A percentile compares a stretch with the other conserved stretches of the same genome.
Evolutionary conservation across 1,140 invertebrate species (phyloP).

Genomic region (Melitaea cinxia): DNA sequence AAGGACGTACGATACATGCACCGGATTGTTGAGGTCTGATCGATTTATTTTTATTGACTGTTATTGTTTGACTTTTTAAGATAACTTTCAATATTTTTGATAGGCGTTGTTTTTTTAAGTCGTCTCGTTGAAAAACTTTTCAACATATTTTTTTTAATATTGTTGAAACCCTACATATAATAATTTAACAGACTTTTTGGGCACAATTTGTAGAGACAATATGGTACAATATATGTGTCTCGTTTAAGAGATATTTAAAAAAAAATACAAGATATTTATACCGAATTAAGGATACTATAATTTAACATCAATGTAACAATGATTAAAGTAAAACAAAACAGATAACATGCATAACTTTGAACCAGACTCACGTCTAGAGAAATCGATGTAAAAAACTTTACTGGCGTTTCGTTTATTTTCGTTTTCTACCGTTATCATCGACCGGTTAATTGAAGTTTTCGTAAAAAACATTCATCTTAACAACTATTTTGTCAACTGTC

Average conservation of each 20-base stretch:
- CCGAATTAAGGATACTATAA: too few relatives aligned
- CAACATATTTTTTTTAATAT: too few relatives aligned
- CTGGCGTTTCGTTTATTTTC: slow-evolving; percentile 2
- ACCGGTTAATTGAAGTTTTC: slow-evolving; percentile 25
- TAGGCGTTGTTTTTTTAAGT: too few relatives aligned
- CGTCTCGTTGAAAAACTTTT: too few relatives aligned
- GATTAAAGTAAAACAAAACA: neutral
- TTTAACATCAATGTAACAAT: too few relatives aligned
- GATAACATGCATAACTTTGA: neutral
- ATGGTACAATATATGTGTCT: too few relatives aligned
- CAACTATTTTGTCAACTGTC: slow-evolving; percentile 31
- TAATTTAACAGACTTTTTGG: too few relatives aligned
- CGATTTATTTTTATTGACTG: neutral
- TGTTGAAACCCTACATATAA: too few relatives aligned
- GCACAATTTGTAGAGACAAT: too few relatives aligned
- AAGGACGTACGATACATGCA: slow-evolving; percentile 59
- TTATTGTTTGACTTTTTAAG: neutral
- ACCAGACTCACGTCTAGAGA: slow-evolving; percentile 1
- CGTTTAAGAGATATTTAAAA: too few relatives aligned
- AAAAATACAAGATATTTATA: too few relatives aligned
- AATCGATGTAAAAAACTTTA: slow-evolving; percentile 20
- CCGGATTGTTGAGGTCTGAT: slow-evolving; percentile 18
- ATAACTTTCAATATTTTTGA: neutral
- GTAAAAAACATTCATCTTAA: slow-evolving; percentile 23
- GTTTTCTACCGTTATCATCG: slow-evolving; percentile 8